Conservation (phyloP, 2,888 invertebrate species). For the Sycophila texana region DNA sequence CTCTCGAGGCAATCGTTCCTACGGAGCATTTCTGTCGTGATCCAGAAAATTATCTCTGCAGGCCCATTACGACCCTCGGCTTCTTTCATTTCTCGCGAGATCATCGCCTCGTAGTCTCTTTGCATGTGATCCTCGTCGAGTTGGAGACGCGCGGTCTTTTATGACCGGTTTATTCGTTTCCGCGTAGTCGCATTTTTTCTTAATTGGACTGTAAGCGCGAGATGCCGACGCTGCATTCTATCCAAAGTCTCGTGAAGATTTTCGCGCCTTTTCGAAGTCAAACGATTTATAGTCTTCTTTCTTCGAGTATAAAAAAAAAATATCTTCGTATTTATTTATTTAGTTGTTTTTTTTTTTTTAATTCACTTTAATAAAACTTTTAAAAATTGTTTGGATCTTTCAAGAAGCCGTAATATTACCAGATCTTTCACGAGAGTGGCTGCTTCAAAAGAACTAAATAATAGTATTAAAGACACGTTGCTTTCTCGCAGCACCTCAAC, state of each 20-base stretch:
- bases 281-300: not conserved
- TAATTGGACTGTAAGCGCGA: slow-evolving; percentile 51
- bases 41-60: slow-evolving; percentile 62
- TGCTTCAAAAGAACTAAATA: no score
- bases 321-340: no score
- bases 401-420: no score
- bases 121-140: not conserved
- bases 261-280: not conserved
- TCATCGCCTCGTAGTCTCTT: not conserved
- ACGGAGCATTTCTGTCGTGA: slow-evolving; percentile 61
- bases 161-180: slow-evolving; percentile 61
- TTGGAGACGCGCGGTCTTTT: not conserved
- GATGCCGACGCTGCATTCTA: not conserved
- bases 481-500: no score
- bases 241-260: no score
- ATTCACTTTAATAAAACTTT: no score
- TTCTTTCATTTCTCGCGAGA: not conserved
- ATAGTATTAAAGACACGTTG: no score
- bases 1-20: slow-evolving; percentile 14
- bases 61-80: slow-evolving; percentile 18
- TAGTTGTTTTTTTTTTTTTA: not conserved
- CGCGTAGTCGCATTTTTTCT: slow-evolving; percentile 56
- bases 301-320: not conserved
- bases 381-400: no score
- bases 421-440: no score